Evolutionary conservation across 1,140 invertebrate genomes (phyloP).

Genomic region (Anthonomus grandis): DNA sequence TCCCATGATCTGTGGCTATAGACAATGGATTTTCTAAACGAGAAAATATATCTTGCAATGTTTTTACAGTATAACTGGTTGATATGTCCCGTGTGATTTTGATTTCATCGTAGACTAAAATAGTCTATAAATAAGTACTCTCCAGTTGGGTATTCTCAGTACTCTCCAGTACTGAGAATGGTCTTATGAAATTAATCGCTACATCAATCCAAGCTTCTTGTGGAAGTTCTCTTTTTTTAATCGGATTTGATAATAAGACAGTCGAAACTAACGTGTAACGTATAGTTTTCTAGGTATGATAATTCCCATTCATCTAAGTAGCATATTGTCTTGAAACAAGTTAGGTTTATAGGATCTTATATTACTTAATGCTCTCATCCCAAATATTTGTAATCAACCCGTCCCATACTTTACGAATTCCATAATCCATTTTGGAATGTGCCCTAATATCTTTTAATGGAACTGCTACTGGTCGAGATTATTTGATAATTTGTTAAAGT

Average conservation of each 20-base stretch:
- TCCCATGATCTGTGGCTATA: conserved; percentile 34
- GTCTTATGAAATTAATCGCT: conserved; percentile 41
- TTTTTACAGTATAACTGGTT: conserved; percentile 8
- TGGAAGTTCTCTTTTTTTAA: conserved; percentile 35
- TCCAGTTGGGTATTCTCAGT: no score
- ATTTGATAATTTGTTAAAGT: neutral
- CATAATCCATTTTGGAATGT: no score
- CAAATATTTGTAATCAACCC: no score
- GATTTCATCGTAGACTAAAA: conserved; percentile 15
- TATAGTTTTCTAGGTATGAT: conserved; percentile 55
- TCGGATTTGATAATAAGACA: no score
- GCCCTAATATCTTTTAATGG: conserved; percentile 3
- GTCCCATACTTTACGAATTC: no score
- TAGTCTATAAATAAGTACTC: conserved; percentile 31
- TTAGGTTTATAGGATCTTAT: conserved; percentile 15
- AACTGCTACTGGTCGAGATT: neutral
- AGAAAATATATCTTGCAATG: conserved; percentile 21
- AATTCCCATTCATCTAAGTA: conserved; percentile 53
- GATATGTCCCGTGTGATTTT: conserved; percentile 20
- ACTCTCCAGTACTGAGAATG: conserved; percentile 41
- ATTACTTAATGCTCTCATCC: conserved; percentile 24
- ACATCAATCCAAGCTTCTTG: conserved; percentile 42
- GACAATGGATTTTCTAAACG: conserved; percentile 13
- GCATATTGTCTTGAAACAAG: neutral
- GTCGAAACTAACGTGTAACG: conserved; percentile 48